Evolutionary conservation across 1,140 invertebrate species (phyloP), one percentile per base, ranked within the genome.

Genomic region (Drosophila kohkoa): DNA sequence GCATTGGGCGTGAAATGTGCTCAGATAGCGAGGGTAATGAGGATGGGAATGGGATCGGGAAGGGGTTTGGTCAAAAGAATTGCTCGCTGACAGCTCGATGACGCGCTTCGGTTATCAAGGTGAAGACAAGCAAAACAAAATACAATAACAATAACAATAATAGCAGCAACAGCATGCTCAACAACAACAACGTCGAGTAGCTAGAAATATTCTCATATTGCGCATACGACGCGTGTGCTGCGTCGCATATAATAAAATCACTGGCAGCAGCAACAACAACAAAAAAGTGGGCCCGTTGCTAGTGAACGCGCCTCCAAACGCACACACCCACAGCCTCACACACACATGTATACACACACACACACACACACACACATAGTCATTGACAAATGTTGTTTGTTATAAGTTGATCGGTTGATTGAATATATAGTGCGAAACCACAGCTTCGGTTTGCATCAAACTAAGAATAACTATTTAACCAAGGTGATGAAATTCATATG

Each of bases 91-190:
- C 49, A 32, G 69, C 35, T 65, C 54, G 71, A 82, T 86, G 82
- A 86, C 83, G 82, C 78, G 58, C 16, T 58, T 38, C 28, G 48
- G 68, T 63, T 86, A 81, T 87, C 82, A 88, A 82, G 83, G 83
- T 76, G 62, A 57, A 71, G 60, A 85, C 51, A 79, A 75, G 62
- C 79, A 85, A 86, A 81, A 86, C 68, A 81, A 85, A 85, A 82
- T 71, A 75, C 69, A 85, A 72, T 25, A 20, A 65, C 43, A 48
- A 58, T 69, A 65, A 64, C 46, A 85, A 73, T 55, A 35, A 64
- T 30, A 48, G 48, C 67, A 68, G 58, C 38, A 63, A 51, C 60
- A 51, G 41, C 11, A n/a, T 5, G 41, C 45, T 28, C 54, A 57
- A 10, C 32, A 30, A 51, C 45, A 46, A 62, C 45, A 63, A 55